Percentiles rank a stretch among this genome's conserved stretches.
These are phyloP conservation scores for Bursaphelenchus mucronatus DNA, from an alignment of 1,140 invertebrate genomes.

Conservation along the genomic window DNA sequence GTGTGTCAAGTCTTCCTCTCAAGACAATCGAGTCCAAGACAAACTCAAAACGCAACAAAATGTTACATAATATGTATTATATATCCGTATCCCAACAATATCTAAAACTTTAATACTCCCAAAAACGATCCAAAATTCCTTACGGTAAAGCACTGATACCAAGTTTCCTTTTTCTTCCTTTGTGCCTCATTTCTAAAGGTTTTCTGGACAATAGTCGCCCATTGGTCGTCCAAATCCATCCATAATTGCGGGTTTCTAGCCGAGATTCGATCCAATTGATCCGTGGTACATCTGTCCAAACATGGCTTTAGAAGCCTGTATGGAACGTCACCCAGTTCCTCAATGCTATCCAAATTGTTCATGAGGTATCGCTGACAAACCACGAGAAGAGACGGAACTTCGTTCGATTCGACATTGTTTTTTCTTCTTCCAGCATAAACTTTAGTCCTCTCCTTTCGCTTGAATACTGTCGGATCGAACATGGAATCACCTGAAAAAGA, in stretches of 20 bases:
- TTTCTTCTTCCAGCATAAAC: conserved; percentile 5
- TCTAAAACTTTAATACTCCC: no score
- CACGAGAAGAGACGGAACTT: conserved; percentile 2
- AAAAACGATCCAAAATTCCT: background rate
- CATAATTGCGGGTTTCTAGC: conserved; percentile 6
- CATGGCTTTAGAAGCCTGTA: background rate
- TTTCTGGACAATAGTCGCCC: background rate
- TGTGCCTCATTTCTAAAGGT: conserved; percentile 7
- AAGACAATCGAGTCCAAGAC: background rate
- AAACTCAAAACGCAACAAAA: conserved; percentile 8
- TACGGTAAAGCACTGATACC: background rate
- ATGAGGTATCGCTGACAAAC: conserved; percentile 13
- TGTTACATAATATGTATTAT: no score
- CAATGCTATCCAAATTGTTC: conserved; percentile 18
- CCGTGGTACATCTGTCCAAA: conserved; percentile 7
- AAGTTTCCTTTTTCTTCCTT: conserved; percentile 4
- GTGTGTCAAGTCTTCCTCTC: no score
- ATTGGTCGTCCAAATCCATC: background rate
- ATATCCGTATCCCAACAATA: no score
- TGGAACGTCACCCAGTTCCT: conserved; percentile 16
- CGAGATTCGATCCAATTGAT: conserved; percentile 9
- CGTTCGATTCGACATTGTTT: background rate
- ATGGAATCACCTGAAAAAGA: no score
- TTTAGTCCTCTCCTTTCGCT: conserved; percentile 10
- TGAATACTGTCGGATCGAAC: conserved; percentile 15